Evolutionary conservation across 2,113 vertebrate genomes (phyloP).

Genomic region (Strigops habroptila): DNA sequence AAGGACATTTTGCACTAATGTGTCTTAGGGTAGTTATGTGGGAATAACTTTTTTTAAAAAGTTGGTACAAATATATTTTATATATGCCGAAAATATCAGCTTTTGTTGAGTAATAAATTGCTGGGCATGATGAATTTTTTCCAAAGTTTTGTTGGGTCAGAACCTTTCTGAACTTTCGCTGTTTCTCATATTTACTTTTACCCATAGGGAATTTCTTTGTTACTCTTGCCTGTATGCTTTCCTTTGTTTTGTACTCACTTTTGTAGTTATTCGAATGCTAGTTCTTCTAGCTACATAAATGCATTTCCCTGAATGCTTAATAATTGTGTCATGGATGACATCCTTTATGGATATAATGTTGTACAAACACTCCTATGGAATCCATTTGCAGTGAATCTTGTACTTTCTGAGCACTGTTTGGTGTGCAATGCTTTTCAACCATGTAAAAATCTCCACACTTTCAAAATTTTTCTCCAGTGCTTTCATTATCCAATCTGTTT

Average conservation of each 20-base stretch:
- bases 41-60: not conserved
- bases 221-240: not conserved
- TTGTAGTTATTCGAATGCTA: not conserved
- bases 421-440: not conserved
- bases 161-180: not conserved
- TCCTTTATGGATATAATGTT: not conserved
- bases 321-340: not conserved
- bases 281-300: not conserved
- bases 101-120: not conserved
- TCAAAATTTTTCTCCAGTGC: not conserved
- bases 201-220: not conserved
- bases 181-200: not conserved
- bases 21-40: not conserved
- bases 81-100: not conserved
- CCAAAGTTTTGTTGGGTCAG: not conserved
- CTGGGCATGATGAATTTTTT: not conserved
- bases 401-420: not conserved
- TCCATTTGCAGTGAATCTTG: not conserved
- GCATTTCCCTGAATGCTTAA: not conserved
- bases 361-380: not conserved
- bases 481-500: not conserved
- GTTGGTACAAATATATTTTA: not conserved
- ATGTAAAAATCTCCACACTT: not conserved
- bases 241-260: not conserved
- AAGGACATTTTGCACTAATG: not conserved